These are phyloP conservation scores for Platysteira castanea DNA, from an alignment of 2,113 vertebrate species.

Conservation along the genomic window DNA sequence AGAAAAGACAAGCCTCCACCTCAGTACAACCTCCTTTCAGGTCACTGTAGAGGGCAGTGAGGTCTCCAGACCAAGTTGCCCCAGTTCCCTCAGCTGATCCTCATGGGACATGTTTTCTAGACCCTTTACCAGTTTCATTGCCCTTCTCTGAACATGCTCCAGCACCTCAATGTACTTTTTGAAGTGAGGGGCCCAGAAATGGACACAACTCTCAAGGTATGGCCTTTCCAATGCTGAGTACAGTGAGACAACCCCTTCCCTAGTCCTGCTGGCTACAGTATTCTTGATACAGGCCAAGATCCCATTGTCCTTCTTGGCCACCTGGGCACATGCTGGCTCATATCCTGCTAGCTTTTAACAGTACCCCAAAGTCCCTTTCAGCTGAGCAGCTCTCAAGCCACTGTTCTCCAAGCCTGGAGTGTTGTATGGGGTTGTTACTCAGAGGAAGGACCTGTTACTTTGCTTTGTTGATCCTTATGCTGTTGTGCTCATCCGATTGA, in stretches of 20 bases:
- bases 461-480: neutral
- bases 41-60: neutral
- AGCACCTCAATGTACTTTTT: neutral
- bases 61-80: neutral
- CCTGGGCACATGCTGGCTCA: neutral
- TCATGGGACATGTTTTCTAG: neutral
- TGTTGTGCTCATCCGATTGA: neutral
- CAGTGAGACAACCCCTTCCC: neutral
- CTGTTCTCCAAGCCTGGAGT: neutral
- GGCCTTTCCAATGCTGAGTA: neutral
- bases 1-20: neutral
- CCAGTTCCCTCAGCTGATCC: neutral
- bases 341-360: neutral
- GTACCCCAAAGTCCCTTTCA: neutral
- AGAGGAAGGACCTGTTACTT: neutral
- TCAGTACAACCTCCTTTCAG: neutral
- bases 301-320: neutral
- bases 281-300: neutral
- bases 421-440: neutral
- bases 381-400: neutral
- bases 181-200: neutral
- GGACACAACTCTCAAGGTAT: neutral
- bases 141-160: neutral
- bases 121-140: neutral
- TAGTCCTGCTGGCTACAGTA: neutral